Base-by-base conservation (phyloP, 2,888 invertebrate species). In the Melinopterus prodromus region DNA sequence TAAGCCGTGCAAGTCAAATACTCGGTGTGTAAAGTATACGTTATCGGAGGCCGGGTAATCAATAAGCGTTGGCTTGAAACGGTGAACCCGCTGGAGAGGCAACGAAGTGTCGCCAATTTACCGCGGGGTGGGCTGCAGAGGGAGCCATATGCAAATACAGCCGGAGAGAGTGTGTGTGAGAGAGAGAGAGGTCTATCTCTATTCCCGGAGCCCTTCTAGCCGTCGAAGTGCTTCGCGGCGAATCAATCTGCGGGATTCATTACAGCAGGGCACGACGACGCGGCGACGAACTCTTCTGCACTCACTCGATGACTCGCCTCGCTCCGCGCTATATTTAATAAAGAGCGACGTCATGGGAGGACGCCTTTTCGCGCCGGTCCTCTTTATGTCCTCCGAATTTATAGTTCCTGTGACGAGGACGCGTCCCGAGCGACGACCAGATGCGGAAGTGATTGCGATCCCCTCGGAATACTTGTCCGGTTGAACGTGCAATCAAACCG, bases 51-150 rank as follows among this genome's bases (percentile, higher is more conserved):
- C 53, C 53, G 53, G 53, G 53, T 53, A 53, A 53, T 53, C 53
- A 53, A 53, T 53, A 53, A 53, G 12, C 53, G 53, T 53, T 53
- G 53, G 53, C 53, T 7, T 53, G 53, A 53, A 53, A 53, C 53
- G 53, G 7, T 53, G 53, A 53, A 53, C 9, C 53, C 53, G 12
- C 53, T 12, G 53, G 53, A 53, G 53, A 53, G 53, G 53, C 53
- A 53, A 53, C 53, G 53, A 53, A 53, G 53, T 53, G 53, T 53
- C 53, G 53, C 53, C 53, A 53, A 53, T 53, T 53, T 53, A 53
- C 53, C 53, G 53, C 53, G 53, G 53, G 53, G 53, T 1, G 53
- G 9, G 53, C 12, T 53, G 53, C 12, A 53, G 53, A 53, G 53
- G 53, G 53, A 53, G 53, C 12, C 12, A 12, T 53, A 53, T 53